phyloP scores from a whole-genome alignment of 2,113 vertebrate genomes.

The Bubo bubo region DNA sequence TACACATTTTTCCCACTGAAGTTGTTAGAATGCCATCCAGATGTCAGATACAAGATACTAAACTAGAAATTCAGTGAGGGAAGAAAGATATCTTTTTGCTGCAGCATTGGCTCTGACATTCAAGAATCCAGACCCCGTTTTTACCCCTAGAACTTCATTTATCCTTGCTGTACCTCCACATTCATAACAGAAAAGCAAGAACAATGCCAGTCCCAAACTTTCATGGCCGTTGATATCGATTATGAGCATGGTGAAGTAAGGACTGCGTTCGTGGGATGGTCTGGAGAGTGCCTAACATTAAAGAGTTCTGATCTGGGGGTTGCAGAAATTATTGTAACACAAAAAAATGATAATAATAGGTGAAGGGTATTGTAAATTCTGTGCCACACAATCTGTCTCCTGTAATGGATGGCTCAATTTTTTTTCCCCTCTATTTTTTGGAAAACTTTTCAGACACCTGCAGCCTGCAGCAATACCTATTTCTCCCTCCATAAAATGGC shows the following conservation, averaged over 20 bases:
- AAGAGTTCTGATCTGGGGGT: background rate
- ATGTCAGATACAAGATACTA: background rate
- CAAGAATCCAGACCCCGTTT: background rate
- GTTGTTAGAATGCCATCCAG: background rate
- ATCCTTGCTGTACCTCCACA: background rate
- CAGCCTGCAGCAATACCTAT: background rate
- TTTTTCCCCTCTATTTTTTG: no score
- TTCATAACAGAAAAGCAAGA: background rate
- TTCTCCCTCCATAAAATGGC: background rate
- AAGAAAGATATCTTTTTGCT: background rate
- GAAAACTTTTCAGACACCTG: background rate
- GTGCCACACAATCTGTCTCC: background rate
- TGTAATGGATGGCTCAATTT: background rate
- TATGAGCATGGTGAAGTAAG: background rate
- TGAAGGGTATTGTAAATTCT: background rate
- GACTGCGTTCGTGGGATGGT: accelerated
- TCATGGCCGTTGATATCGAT: background rate
- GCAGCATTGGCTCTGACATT: background rate
- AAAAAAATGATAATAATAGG: background rate
- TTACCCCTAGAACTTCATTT: background rate
- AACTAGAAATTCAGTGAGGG: background rate
- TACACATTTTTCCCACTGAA: background rate
- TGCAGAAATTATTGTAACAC: background rate
- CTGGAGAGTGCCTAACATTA: background rate
- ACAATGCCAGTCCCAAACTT: background rate